Conservation (phyloP, 2,888 invertebrate species). For the Lysandra coridon region DNA sequence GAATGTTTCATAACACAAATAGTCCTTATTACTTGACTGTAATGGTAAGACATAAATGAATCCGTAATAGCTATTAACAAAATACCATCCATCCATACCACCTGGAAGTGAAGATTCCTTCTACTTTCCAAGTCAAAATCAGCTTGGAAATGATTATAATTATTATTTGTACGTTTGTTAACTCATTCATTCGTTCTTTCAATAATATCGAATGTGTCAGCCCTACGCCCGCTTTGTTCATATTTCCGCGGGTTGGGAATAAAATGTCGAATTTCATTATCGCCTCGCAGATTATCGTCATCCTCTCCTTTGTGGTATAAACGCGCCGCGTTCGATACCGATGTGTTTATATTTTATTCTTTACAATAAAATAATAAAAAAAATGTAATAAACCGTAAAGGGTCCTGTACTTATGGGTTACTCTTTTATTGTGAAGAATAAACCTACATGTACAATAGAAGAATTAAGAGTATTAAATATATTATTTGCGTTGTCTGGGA, state of each 20-base stretch:
- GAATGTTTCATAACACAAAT: too few relatives aligned
- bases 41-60: too few relatives aligned
- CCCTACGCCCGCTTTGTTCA: conserved; percentile 20
- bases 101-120: too few relatives aligned
- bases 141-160: background rate
- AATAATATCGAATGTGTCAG: background rate
- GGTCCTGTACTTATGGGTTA: background rate
- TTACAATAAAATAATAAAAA: background rate
- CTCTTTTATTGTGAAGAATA: background rate
- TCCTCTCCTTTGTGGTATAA: conserved; percentile 1
- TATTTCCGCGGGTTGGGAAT: conserved; percentile 22
- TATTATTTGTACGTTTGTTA: too few relatives aligned
- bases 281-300: conserved; percentile 21
- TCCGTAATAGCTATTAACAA: too few relatives aligned
- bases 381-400: background rate
- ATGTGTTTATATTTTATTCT: background rate
- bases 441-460: too few relatives aligned
- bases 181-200: too few relatives aligned
- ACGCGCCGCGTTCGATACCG: background rate
- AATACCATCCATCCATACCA: too few relatives aligned
- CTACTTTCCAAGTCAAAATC: too few relatives aligned
- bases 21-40: too few relatives aligned
- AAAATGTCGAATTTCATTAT: conserved; percentile 28
- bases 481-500: too few relatives aligned
- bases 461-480: too few relatives aligned